phyloP scores from a whole-genome alignment of 2,113 vertebrate species.

The Laticauda laticaudata region DNA sequence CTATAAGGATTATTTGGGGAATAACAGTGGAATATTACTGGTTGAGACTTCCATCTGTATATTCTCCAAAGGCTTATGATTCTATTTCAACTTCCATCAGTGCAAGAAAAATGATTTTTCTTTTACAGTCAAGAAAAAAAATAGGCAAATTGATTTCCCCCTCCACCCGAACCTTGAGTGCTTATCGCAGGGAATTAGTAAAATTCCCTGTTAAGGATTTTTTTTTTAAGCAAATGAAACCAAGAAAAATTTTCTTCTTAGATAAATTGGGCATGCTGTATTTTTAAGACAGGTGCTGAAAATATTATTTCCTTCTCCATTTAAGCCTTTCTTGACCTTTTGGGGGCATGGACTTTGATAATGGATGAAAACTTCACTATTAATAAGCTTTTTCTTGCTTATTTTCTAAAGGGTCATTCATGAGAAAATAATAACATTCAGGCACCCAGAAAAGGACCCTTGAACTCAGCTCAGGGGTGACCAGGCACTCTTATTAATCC shows the following conservation, averaged over 20 bases:
- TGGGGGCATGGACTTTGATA: constrained; percentile 54
- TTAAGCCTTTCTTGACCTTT: constrained; percentile 62
- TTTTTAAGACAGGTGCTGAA: constrained; percentile 61
- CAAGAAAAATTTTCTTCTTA: constrained; percentile 23
- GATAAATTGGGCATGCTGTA: constrained; percentile 42
- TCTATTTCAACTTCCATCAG: background rate
- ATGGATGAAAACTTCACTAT: constrained; percentile 60
- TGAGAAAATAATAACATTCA: constrained; percentile 64
- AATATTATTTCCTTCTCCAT: constrained; percentile 58
- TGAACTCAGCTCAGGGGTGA: constrained; percentile 48
- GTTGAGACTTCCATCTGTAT: background rate
- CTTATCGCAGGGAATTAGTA: background rate
- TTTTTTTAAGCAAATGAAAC: constrained; percentile 13
- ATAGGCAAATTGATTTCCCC: background rate
- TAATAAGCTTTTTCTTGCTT: constrained; percentile 66
- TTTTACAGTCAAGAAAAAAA: background rate
- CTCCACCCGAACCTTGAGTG: background rate
- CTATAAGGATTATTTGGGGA: background rate
- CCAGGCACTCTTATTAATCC: constrained; percentile 41
- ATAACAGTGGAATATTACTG: background rate
- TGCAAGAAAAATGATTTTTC: background rate
- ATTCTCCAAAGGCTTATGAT: background rate
- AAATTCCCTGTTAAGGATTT: background rate
- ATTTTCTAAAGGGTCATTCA: constrained; percentile 66
- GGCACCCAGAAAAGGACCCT: constrained; percentile 54